Evolutionary conservation across 1,140 invertebrate genomes (phyloP).

Genomic region (Pinna nobilis): DNA sequence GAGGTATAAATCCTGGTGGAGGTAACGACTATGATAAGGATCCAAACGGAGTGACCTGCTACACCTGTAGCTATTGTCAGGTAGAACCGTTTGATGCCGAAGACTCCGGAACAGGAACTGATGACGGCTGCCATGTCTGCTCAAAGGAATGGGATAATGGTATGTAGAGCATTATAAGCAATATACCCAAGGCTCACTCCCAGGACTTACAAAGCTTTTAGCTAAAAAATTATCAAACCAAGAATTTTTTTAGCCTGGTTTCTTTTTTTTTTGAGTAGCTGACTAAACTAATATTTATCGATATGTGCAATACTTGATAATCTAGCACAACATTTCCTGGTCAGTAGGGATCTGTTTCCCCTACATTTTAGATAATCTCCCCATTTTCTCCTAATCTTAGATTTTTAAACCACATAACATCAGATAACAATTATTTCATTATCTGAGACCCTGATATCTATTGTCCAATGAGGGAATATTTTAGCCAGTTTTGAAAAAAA

Average conservation of each 20-base stretch:
- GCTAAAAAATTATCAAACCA: background rate
- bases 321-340: too few species aligned
- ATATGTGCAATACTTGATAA: too few species aligned
- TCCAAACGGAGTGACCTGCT: slow-evolving; percentile 49
- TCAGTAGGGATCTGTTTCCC: too few species aligned
- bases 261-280: background rate
- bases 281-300: too few species aligned
- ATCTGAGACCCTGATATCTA: too few species aligned
- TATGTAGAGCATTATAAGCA: slow-evolving; percentile 20
- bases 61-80: slow-evolving; percentile 54
- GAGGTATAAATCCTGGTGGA: slow-evolving; percentile 48
- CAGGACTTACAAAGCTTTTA: background rate
- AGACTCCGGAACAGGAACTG: slow-evolving; percentile 37
- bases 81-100: slow-evolving; percentile 54
- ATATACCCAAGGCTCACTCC: too few species aligned
- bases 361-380: too few species aligned
- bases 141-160: slow-evolving; percentile 59
- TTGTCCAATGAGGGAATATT: too few species aligned
- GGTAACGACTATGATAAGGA: slow-evolving; percentile 54
- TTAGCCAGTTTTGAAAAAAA: too few species aligned
- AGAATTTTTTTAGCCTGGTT: background rate
- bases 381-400: too few species aligned
- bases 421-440: too few species aligned
- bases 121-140: slow-evolving; percentile 55
- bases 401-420: too few species aligned